Conservation (phyloP, 2,113 vertebrate genomes). For the Dendropsophus ebraccatus region DNA sequence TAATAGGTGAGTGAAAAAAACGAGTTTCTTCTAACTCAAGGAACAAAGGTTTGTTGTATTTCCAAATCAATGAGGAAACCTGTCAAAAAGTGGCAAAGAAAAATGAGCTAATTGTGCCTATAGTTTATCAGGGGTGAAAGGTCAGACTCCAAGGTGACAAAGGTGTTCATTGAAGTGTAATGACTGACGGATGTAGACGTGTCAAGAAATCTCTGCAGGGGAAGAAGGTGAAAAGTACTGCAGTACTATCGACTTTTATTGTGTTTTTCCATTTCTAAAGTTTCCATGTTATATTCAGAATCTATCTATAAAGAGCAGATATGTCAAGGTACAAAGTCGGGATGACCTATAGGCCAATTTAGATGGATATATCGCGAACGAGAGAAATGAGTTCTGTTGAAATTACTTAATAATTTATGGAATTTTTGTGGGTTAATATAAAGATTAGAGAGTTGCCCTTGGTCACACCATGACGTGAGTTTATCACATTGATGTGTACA, state of each 20-base stretch:
- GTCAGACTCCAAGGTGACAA: conserved; percentile 8
- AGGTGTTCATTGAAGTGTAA: conserved; percentile 25
- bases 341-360: neutral
- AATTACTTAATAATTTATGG: neutral
- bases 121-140: conserved; percentile 17
- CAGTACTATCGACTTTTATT: neutral
- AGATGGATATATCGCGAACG: neutral
- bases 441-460: no score
- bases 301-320: no score
- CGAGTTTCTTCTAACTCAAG: neutral
- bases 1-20: neutral
- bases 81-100: conserved; percentile 34
- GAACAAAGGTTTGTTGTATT: neutral
- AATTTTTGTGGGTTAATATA: neutral
- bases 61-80: conserved; percentile 26
- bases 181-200: neutral
- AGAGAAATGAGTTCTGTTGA: neutral
- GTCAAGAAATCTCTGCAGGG: neutral
- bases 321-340: no score
- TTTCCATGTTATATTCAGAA: neutral
- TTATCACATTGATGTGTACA: no score
- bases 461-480: no score
- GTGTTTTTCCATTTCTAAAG: neutral
- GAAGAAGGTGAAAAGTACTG: neutral
- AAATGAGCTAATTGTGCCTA: neutral